Evolutionary conservation across 2,113 vertebrate genomes (phyloP), one percentile per base, ranked within the genome.

Genomic region (Herpailurus yagouaroundi): DNA sequence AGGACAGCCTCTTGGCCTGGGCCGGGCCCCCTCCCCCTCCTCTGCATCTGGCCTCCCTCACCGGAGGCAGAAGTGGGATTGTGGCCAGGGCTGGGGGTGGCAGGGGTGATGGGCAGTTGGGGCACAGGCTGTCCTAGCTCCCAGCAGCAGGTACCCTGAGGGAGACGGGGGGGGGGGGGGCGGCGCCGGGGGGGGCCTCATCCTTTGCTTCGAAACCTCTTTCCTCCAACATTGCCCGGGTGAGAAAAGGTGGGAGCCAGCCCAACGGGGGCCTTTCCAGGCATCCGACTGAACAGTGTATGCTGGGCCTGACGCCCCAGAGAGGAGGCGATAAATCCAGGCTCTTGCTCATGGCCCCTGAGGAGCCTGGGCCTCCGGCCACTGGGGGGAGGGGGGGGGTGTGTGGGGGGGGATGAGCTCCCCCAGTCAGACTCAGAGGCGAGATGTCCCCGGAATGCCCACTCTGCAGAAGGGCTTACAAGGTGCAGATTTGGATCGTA

Each of bases 31-130:
- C 55, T 45, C 41, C 71, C 74, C 69, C 36, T 41, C 71, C 52
- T 69, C 55, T 2, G 63, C 5, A 55, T 98, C 96, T 97, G 96
- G 97, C 71, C 96, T 96, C 77, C 55, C 73, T 98, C 96, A 89
- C 12, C 8, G 14, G 55, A 94, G 93, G 96, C 97, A 94, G 95
- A 12, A 57, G n/a, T 64, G 79, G 91, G 97, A 87, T 13, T 41
- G 4, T 0, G 16, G 95, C 96, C 97, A 89, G 76, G 36, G 69
- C 50, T 52, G 64, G 76, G 87, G 50, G 7, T 31, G 18, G 27
- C 1, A 6, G 27, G 23, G 41, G 23, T 10, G 50, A 77, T 15
- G 41, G 29, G 27, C 10, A 9, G 25, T 15, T 4, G 36, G 0
- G 7, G 84, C 50, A 88, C 68, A 88, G 80, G 21, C 38, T 84